A percentile compares a stretch with the other conserved stretches of the same genome.
phyloP scores from a whole-genome alignment of 2,797 vertebrate genomes.

The Ciconia nigra region DNA sequence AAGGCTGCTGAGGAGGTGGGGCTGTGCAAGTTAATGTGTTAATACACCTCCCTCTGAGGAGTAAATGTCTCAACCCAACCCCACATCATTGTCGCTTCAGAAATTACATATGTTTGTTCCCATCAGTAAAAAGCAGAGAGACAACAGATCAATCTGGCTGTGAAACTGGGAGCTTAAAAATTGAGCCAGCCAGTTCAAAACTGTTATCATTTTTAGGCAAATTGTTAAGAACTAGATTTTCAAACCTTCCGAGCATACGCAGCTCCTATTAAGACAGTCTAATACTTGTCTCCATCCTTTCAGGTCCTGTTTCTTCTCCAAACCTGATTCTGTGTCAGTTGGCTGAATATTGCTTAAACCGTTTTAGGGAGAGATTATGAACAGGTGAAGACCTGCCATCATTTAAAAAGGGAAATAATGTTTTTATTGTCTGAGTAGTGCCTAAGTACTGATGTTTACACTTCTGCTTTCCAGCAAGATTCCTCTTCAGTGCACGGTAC shows the following conservation, averaged over 20 bases:
- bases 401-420: not conserved
- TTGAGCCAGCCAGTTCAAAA: not conserved
- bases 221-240: not conserved
- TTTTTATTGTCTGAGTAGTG: not conserved
- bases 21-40: not conserved
- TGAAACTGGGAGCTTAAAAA: not conserved
- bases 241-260: not conserved
- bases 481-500: not conserved
- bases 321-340: not conserved
- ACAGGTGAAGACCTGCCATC: not conserved
- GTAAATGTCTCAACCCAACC: not conserved
- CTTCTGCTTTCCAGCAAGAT: not conserved
- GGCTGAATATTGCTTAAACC: not conserved
- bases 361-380: not conserved
- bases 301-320: not conserved
- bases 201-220: not conserved
- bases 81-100: not conserved
- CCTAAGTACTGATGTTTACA: not conserved
- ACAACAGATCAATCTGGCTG: not conserved
- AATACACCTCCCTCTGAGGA: not conserved
- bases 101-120: not conserved
- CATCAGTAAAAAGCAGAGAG: not conserved
- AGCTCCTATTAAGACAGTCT: not conserved
- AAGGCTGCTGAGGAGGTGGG: not conserved
- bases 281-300: not conserved